Evolutionary conservation across 2,113 vertebrate genomes (phyloP).

Genomic region (Sinocyclocheilus maitianheensis): DNA sequence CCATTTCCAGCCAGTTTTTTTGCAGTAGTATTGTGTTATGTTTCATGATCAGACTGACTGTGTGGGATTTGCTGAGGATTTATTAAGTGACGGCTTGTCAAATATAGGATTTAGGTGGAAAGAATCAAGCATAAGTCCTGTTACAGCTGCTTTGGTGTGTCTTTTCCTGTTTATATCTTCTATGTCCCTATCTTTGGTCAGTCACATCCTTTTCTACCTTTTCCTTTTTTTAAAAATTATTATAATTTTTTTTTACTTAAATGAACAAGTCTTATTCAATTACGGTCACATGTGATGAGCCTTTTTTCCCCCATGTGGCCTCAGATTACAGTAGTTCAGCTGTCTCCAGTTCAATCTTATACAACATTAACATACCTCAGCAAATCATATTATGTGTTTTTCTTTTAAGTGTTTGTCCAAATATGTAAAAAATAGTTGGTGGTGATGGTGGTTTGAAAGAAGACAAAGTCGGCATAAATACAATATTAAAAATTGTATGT

Average conservation of each 20-base stretch:
- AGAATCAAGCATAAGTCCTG: slow-evolving; percentile 2
- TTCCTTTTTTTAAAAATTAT: not conserved
- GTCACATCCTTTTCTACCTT: not conserved
- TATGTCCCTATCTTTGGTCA: not conserved
- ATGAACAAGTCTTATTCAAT: too few relatives aligned
- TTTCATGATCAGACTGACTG: not conserved
- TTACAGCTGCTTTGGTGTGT: slow-evolving; percentile 1
- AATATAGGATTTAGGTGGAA: slow-evolving; percentile 29
- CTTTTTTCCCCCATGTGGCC: too few relatives aligned
- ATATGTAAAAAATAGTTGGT: too few relatives aligned
- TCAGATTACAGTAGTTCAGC: too few relatives aligned
- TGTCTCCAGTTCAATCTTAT: too few relatives aligned
- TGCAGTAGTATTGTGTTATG: not conserved
- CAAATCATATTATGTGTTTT: too few relatives aligned
- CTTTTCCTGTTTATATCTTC: not conserved
- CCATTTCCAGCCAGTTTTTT: not conserved
- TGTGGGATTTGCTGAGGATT: slow-evolving; percentile 14
- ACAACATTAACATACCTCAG: too few relatives aligned
- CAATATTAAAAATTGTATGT: too few relatives aligned
- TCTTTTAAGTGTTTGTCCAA: too few relatives aligned
- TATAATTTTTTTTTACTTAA: not conserved
- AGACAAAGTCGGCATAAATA: too few relatives aligned
- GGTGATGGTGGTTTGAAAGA: too few relatives aligned
- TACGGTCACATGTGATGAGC: too few relatives aligned
- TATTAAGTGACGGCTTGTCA: slow-evolving; percentile 28